Conservation (phyloP, 2,113 vertebrate genomes). For the Tychaedon coryphoeus region DNA sequence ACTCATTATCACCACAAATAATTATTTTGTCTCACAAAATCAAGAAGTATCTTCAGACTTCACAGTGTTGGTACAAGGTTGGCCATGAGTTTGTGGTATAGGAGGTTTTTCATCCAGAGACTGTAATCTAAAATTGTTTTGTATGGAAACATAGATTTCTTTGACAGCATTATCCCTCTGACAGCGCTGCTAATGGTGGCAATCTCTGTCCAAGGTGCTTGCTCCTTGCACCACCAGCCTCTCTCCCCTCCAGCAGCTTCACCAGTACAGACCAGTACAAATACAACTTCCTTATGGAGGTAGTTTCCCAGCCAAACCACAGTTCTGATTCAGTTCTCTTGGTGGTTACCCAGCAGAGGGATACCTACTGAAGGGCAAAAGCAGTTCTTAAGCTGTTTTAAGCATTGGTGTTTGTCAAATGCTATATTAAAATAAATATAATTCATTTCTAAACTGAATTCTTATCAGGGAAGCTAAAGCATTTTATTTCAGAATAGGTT, state of each 20-base stretch:
- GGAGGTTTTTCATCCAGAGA: background rate
- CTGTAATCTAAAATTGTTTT: background rate
- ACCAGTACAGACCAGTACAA: background rate
- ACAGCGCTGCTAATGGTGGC: background rate
- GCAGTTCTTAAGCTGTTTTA: background rate
- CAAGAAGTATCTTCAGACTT: background rate
- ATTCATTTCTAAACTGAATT: background rate
- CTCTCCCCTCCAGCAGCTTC: background rate
- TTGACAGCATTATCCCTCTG: background rate
- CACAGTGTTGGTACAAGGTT: background rate
- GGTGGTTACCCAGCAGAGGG: background rate
- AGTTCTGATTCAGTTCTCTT: background rate
- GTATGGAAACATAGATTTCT: background rate
- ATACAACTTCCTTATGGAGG: background rate
- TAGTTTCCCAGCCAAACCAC: background rate
- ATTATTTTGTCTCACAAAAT: background rate
- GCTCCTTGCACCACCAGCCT: background rate
- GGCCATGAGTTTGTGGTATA: background rate
- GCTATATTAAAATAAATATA: background rate
- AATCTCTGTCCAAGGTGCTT: slow-evolving; percentile 62
- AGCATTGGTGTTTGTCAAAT: background rate
- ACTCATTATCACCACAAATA: background rate
- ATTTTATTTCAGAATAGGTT: background rate
- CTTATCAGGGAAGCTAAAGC: background rate
- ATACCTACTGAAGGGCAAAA: background rate